Evolutionary conservation across 2,113 vertebrate genomes (phyloP), one percentile per base, ranked within the genome.

Genomic region (Hyla sarda): DNA sequence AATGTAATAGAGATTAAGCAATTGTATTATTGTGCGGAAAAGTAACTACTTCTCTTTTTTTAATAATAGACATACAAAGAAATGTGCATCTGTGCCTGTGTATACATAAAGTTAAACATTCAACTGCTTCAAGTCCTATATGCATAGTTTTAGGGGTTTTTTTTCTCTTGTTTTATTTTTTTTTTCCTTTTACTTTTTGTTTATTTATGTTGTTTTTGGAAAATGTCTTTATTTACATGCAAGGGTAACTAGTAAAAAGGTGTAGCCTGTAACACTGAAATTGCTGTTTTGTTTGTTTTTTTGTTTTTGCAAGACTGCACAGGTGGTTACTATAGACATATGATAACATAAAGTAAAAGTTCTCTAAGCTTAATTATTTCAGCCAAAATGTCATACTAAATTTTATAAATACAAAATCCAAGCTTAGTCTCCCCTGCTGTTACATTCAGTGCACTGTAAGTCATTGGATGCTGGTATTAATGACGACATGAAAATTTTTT

Each of bases 401-500:
- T 92, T 41, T 14, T 84, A 6, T 89, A 87, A 90, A 88, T 90
- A 91, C 48, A 74, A 87, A 75, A 73, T 48, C 71, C 83, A 88
- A 87, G 60, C 74, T 89, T 81, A 88, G 83, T 81, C 90, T 87
- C 60, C 90, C 76, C 90, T 82, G 82, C 89, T 90, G 88, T 87
- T 88, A 88, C 89, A 82, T 91, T 89, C 92, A 93, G 93, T 90
- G 92, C 91, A 93, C 89, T 90, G 88, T 88, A 88, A 81, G 89
- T 88, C 88, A 88, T 88, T 89, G 92, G 93, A 93, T 91, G 89
- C 87, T 94, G 90, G 88, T 91, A 93, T 93, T 86, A 90, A 88
- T 90, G 90, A 80, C 89, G 90, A 80, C 89, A 89, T 92, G 90
- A 92, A 93, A 76, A 92, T 93, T 84, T 84, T 89, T 89, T 87